Percentiles rank a stretch among this genome's conserved stretches.
These are phyloP conservation scores for Trissolcus brochymenae DNA, from an alignment of 2,888 invertebrate genomes.

Conservation along the genomic window DNA sequence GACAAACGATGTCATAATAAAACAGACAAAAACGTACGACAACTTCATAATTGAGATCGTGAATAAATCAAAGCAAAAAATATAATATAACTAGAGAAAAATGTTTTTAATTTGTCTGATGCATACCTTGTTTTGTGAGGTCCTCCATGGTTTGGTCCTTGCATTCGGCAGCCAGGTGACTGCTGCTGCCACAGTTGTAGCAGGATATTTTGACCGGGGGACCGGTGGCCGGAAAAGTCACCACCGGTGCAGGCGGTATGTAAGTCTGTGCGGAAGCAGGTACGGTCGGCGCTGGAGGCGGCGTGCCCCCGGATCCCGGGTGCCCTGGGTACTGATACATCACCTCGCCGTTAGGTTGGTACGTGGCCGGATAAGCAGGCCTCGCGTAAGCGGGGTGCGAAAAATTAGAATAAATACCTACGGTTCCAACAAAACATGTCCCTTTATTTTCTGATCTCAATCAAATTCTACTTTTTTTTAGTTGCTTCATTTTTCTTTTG, in stretches of 20 bases:
- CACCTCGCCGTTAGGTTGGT: conserved; percentile 79
- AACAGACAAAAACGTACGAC: conserved; percentile 15
- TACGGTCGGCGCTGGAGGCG: conserved; percentile 68
- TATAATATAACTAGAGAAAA: conserved; percentile 13
- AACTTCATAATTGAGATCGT: conserved; percentile 33
- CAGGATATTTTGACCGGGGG: conserved; percentile 85
- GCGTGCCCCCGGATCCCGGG: conserved; percentile 70
- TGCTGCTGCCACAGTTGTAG: conserved; percentile 93
- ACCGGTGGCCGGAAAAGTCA: conserved; percentile 77
- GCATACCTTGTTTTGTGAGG: conserved; percentile 81
- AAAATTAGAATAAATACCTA: conserved; percentile 72
- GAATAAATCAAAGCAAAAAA: conserved; percentile 19
- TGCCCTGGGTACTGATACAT: conserved; percentile 73
- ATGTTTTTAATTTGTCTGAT: too few relatives aligned
- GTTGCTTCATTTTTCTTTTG: not conserved
- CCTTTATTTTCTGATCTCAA: conserved; percentile 32
- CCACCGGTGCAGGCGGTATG: conserved; percentile 71
- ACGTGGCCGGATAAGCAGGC: conserved; percentile 75
- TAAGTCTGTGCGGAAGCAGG: conserved; percentile 64
- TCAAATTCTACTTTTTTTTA: not conserved
- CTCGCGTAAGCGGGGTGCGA: conserved; percentile 71
- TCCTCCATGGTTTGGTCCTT: conserved; percentile 95
- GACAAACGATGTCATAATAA: not conserved
- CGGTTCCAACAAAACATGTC: conserved; percentile 39
- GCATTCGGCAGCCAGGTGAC: conserved; percentile 91